Conservation (phyloP, 35 echinoderm and acorn worm species). For the Lytechinus variegatus region DNA sequence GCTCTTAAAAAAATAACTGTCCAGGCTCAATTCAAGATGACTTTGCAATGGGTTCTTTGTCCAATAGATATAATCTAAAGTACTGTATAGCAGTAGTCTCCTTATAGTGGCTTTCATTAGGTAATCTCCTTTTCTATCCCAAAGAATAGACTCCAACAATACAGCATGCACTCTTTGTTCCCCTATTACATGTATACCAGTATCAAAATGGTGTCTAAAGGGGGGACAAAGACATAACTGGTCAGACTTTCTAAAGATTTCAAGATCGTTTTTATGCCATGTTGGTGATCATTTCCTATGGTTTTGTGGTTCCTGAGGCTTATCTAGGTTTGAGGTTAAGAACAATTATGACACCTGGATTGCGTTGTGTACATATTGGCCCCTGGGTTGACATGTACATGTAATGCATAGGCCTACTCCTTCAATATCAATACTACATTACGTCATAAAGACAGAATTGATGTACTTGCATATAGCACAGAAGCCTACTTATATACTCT, state of each 20-base stretch:
- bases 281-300: neutral
- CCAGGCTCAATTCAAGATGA: neutral
- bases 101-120: neutral
- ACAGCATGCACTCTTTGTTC: neutral
- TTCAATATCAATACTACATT: neutral
- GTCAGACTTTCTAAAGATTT: neutral
- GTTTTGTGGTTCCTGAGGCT: neutral
- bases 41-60: neutral
- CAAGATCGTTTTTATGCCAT: neutral
- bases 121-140: slow-evolving; percentile 3
- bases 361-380: neutral
- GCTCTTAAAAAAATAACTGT: neutral
- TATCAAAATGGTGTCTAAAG: neutral
- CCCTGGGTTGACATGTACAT: neutral
- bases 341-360: neutral
- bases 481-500: neutral
- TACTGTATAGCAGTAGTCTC: neutral
- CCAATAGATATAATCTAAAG: neutral
- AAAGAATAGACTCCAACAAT: neutral
- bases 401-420: neutral
- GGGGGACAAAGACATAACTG: neutral
- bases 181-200: neutral
- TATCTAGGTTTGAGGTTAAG: neutral
- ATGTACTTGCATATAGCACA: neutral
- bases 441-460: neutral